Evolutionary conservation across 2,797 vertebrate genomes (phyloP).

Genomic region (Syngnathus acus): DNA sequence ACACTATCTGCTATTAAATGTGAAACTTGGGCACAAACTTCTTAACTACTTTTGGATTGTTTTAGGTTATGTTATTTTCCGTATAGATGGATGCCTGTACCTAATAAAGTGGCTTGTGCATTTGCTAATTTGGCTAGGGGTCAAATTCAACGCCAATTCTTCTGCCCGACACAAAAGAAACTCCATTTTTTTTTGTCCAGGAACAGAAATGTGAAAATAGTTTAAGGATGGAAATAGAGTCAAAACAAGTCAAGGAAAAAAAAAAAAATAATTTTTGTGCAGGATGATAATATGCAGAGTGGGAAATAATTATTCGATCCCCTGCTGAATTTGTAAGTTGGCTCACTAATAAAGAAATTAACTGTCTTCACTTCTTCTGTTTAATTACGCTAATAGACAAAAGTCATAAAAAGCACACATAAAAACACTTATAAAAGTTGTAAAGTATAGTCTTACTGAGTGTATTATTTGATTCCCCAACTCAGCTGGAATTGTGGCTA

Average conservation of each 20-base stretch:
- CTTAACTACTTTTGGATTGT: not conserved
- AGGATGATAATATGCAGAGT: not conserved
- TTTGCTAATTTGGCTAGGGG: not conserved
- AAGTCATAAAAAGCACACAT: not conserved
- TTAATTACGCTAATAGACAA: not conserved
- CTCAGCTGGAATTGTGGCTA: not conserved
- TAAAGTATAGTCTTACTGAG: not conserved
- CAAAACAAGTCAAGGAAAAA: not conserved
- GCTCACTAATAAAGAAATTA: not conserved
- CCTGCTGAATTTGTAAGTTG: conserved; percentile 1
- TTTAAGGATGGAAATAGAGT: too few species aligned
- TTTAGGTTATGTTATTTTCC: not conserved
- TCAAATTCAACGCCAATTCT: not conserved
- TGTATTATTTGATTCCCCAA: not conserved
- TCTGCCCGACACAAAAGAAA: not conserved
- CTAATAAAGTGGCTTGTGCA: not conserved
- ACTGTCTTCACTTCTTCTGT: not conserved
- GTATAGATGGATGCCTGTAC: not conserved
- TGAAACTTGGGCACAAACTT: not conserved
- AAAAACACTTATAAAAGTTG: conserved; percentile 1
- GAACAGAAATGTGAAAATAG: too few species aligned
- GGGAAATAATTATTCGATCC: not conserved
- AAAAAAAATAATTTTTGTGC: not conserved
- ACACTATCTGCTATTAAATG: not conserved
- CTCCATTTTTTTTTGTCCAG: too few species aligned